These are phyloP conservation scores for Pedetes capensis DNA, from an alignment of 2,113 vertebrate species.

Conservation along the genomic window DNA sequence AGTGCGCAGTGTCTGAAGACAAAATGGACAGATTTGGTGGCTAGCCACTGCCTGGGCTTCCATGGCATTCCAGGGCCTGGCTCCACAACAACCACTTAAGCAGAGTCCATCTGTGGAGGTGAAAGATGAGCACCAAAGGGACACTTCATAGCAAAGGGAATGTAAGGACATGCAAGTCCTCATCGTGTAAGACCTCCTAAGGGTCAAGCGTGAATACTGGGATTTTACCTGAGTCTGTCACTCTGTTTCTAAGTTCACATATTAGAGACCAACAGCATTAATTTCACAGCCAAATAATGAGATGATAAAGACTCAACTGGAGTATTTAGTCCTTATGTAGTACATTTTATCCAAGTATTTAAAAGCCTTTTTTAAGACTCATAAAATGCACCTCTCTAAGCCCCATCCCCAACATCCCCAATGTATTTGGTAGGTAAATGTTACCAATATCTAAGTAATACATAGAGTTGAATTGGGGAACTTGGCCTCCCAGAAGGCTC, in stretches of 20 bases:
- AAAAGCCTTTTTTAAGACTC: slow-evolving; percentile 11
- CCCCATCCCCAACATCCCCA: background rate
- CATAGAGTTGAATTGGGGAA: background rate
- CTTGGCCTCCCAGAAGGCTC: background rate
- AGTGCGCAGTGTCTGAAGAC: background rate
- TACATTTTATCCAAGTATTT: slow-evolving; percentile 32
- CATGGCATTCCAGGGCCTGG: background rate
- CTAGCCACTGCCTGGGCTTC: background rate
- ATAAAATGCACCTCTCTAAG: background rate
- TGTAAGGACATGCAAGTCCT: slow-evolving; percentile 21
- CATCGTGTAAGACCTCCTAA: background rate
- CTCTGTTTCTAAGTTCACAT: slow-evolving; percentile 60
- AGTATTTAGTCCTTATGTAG: slow-evolving; percentile 6
- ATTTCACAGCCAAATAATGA: slow-evolving; percentile 59
- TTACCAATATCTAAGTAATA: background rate
- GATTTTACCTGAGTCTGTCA: background rate
- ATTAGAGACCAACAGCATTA: slow-evolving; percentile 22
- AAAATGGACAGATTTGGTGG: background rate
- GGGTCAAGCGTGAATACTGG: background rate
- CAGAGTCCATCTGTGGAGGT: background rate
- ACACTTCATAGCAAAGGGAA: slow-evolving; percentile 46
- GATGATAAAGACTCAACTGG: slow-evolving; percentile 34
- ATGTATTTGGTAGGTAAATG: background rate
- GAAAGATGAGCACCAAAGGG: slow-evolving; percentile 37
- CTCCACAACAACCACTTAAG: slow-evolving; percentile 55